A percentile compares a stretch with the other conserved stretches of the same genome.
phyloP scores from a whole-genome alignment of 2,797 vertebrate species.

The Esox lucius region DNA sequence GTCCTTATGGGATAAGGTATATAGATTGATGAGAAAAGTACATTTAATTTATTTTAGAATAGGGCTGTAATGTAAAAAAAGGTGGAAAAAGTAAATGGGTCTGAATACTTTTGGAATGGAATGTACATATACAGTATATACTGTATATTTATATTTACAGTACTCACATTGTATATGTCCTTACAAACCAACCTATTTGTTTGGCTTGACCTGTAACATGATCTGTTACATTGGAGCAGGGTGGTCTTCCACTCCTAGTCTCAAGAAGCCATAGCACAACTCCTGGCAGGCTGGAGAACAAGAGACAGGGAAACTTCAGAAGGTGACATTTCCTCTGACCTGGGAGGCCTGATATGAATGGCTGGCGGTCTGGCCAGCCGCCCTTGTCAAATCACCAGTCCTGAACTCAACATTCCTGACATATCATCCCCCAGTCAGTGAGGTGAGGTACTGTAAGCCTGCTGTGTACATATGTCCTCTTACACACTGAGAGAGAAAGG shows the following conservation, averaged over 20 bases:
- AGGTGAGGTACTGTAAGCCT: conserved; percentile 44
- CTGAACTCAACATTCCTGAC: conserved; percentile 50
- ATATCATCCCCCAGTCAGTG: conserved; percentile 46
- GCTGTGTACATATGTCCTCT: conserved; percentile 57
- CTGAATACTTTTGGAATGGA: too few species aligned
- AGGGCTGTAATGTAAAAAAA: too few species aligned
- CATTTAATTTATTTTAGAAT: too few species aligned
- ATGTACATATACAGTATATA: too few species aligned
- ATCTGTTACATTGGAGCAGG: conserved; percentile 61
- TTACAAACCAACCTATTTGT: conserved; percentile 58
- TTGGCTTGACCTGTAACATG: conserved; percentile 22
- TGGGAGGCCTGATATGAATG: conserved; percentile 10
- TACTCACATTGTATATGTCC: conserved; percentile 43
- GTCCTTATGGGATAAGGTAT: too few species aligned
- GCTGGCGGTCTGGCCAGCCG: conserved; percentile 38
- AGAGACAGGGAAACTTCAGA: conserved; percentile 37
- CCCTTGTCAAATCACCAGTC: conserved; percentile 45
- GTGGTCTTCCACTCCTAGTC: conserved; percentile 61
- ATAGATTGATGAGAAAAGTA: too few species aligned
- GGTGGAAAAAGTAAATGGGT: too few species aligned
- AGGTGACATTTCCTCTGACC: conserved; percentile 47
- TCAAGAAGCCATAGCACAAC: conserved; percentile 52
- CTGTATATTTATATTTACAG: too few species aligned
- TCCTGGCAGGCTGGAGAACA: conserved; percentile 45
- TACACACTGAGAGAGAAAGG: conserved; percentile 50